Percentiles rank a stretch among this genome's conserved stretches.
Conservation (phyloP, 2,888 invertebrate species). For the Terebella lapidaria region DNA sequence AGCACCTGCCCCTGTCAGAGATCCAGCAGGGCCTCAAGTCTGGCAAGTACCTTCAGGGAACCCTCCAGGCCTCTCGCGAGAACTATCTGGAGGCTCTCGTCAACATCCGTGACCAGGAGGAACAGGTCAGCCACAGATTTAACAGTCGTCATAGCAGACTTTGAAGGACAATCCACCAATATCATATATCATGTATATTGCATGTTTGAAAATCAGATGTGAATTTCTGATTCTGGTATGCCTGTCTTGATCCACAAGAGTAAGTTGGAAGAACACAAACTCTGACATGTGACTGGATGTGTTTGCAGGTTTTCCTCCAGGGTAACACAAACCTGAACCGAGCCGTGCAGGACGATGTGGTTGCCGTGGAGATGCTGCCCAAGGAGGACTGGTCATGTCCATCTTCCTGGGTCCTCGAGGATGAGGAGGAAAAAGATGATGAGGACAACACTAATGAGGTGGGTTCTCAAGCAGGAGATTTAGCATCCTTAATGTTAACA, state of each 20-base stretch:
- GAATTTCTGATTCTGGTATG: too few species aligned
- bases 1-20: constrained; percentile 74
- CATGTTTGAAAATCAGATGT: too few species aligned
- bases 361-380: constrained; percentile 83
- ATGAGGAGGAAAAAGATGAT: constrained; percentile 52
- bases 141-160: too few species aligned
- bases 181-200: too few species aligned
- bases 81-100: constrained; percentile 91
- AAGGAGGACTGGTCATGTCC: constrained; percentile 86
- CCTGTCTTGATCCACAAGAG: too few species aligned
- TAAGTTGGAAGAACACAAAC: too few species aligned
- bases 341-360: constrained; percentile 89
- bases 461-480: not conserved
- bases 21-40: constrained; percentile 75
- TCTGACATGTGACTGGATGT: too few species aligned
- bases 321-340: constrained; percentile 66
- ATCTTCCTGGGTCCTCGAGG: constrained; percentile 61
- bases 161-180: too few species aligned
- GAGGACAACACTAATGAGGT: constrained; percentile 44
- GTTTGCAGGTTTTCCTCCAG: constrained; percentile 39
- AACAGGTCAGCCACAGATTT: constrained; percentile 17
- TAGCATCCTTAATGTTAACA: too few species aligned
- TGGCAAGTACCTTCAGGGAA: constrained; percentile 71
- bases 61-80: constrained; percentile 72
- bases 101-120: constrained; percentile 64